Base-by-base conservation (phyloP, 2,113 vertebrate species). In the Salminus brasiliensis region DNA sequence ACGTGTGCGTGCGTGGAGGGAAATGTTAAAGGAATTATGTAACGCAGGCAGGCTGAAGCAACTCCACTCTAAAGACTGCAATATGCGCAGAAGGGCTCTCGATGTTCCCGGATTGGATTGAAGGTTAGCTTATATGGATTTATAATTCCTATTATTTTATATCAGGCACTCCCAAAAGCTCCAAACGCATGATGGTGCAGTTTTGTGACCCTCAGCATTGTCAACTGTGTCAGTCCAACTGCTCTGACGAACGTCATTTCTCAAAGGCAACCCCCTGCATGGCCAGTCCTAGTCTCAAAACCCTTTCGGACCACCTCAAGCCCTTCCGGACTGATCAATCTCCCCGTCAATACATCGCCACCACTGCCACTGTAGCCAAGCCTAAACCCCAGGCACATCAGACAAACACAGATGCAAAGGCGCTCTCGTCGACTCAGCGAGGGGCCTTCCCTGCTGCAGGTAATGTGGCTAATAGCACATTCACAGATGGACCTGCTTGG, bases 311-410 rank as follows among this genome's bases (percentile, higher is more conserved):
- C 55, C 25, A 29, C 75, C 70, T 57, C 27, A 3, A 27, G 32
- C 78, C 49, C 32, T 49, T 79, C 76, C 81, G 43, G 41, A 25
- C 39, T 59, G 32, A 81, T 81, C 76, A 71, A 59, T 79, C 41
- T 62, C 52, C 52, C 52, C 53, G 32, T 63, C 32, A 66, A n/a
- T 79, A 52, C 45, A 53, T 74, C 83, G 65, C 70, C 69, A 65
- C 55, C n/a, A n/a, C n/a, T n/a, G n/a, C n/a, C n/a, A n/a, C n/a
- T n/a, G n/a, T n/a, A n/a, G n/a, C n/a, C n/a, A n/a, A n/a, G n/a
- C n/a, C n/a, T n/a, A n/a, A n/a, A n/a, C n/a, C n/a, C n/a, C n/a
- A n/a, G n/a, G n/a, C n/a, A n/a, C n/a, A n/a, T 27, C 29, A 36
- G 13, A 25, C 30, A 9, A 55, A n/a, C n/a, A n/a, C n/a, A n/a